Evolutionary conservation across 2,888 invertebrate genomes (phyloP).

Genomic region (Drosophila leonis): DNA sequence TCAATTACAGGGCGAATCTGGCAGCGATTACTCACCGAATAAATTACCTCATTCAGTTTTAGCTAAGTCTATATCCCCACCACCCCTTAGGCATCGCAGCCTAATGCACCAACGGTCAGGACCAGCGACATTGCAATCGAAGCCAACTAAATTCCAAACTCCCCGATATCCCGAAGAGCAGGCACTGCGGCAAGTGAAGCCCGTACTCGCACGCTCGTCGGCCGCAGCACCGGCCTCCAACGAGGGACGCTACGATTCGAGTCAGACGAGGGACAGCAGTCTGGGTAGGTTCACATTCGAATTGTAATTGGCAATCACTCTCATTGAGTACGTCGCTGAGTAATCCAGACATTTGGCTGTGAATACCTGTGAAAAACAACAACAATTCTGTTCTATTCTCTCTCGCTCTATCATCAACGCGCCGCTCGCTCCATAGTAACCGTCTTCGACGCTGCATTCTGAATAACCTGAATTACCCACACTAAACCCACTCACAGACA

Average conservation of each 20-base stretch:
- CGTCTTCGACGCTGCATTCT: slow-evolving; percentile 73
- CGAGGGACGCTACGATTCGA: slow-evolving; percentile 79
- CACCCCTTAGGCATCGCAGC: slow-evolving; percentile 85
- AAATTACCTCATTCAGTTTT: slow-evolving; percentile 86
- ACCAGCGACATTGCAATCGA: slow-evolving; percentile 84
- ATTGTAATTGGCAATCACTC: slow-evolving; percentile 11
- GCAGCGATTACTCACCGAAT: slow-evolving; percentile 89
- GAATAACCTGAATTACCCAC: slow-evolving; percentile 30
- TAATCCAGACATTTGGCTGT: slow-evolving; percentile 63
- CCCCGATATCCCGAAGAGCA: slow-evolving; percentile 85
- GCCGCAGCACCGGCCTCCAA: slow-evolving; percentile 70
- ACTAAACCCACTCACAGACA: slow-evolving; percentile 52
- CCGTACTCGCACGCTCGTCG: slow-evolving; percentile 74
- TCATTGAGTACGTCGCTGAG: slow-evolving; percentile 53
- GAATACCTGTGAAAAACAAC: slow-evolving; percentile 40
- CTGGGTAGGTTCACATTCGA: slow-evolving; percentile 80
- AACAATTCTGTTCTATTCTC: slow-evolving; percentile 53
- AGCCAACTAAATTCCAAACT: slow-evolving; percentile 85
- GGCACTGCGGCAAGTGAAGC: slow-evolving; percentile 83
- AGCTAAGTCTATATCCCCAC: slow-evolving; percentile 86
- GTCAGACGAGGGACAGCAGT: slow-evolving; percentile 84
- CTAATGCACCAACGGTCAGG: slow-evolving; percentile 85
- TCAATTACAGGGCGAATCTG: slow-evolving; percentile 87
- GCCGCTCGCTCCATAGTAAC: slow-evolving; percentile 57
- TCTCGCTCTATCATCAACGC: slow-evolving; percentile 41